Evolutionary conservation across 2,797 vertebrate genomes (phyloP), one percentile per base, ranked within the genome.

Genomic region (Oceanodroma leucorhoa): DNA sequence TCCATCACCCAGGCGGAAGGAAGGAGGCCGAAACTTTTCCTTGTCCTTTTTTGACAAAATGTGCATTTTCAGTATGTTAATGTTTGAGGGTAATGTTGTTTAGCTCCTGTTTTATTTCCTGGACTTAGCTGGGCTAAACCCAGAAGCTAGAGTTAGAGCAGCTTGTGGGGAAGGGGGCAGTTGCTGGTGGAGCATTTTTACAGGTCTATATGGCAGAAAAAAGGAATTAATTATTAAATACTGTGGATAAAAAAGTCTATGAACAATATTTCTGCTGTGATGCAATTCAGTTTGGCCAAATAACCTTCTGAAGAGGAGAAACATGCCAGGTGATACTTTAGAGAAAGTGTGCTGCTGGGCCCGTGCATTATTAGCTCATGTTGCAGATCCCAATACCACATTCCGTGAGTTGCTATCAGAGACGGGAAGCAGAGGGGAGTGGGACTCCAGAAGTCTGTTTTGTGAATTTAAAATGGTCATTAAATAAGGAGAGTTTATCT

Each of bases 1-100:
- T 21, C 48, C 29, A 10, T 11, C 0, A 0, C 8, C 46, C 5
- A 2, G 48, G 11, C 0, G 0, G 12, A 36, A 54, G 41, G 26
- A 36, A 36, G 9, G 72, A 15, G 43, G 5, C 58, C 21, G 69
- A 29, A 48, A 14, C 14, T 16, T 48, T 30, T 10, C 54, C 18
- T 9, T 58, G 15, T 24, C 71, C 55, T 14, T n/a, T n/a, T n/a
- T n/a, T n/a, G n/a, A n/a, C n/a, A n/a, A n/a, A n/a, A 3, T 5
- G 13, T 34, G 19, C 0, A 0, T 43, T 77, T 80, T 76, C 50
- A 27, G 8, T 19, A 9, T 29, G 12, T 54, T 69, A 22, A 6
- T 40, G 29, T 38, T 55, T 80, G 72, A 34, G 32, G 24, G 23
- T n/a, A 19, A 13, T 10, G 14, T 64, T 69, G 16, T 58, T 64